phyloP scores from a whole-genome alignment of 2,888 invertebrate genomes.

The Caenorhabditis plicata region DNA sequence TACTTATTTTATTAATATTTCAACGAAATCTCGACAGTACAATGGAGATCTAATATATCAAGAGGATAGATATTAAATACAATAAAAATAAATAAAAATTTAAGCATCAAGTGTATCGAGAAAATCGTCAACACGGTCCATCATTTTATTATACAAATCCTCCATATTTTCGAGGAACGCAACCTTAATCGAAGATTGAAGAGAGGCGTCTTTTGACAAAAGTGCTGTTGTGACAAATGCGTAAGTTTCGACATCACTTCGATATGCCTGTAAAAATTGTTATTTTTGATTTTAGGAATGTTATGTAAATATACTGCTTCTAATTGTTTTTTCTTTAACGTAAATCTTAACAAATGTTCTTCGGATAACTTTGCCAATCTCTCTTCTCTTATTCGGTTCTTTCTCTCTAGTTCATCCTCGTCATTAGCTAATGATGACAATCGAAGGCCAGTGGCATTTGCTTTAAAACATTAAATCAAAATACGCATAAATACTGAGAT shows the following conservation, averaged over 20 bases:
- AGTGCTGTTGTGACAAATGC: constrained; percentile 44
- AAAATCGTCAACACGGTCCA: constrained; percentile 36
- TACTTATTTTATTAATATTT: too few species aligned
- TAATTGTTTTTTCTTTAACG: constrained; percentile 33
- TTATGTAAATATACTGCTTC: constrained; percentile 24
- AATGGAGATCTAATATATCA: too few species aligned
- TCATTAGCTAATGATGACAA: constrained; percentile 9
- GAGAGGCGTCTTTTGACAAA: constrained; percentile 36
- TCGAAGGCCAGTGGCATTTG: constrained; percentile 2
- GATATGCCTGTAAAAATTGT: constrained; percentile 33
- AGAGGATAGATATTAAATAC: too few species aligned
- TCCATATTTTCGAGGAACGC: constrained; percentile 45
- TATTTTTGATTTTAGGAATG: background rate
- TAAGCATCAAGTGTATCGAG: too few species aligned
- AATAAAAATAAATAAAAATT: too few species aligned
- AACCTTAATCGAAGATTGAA: constrained; percentile 36
- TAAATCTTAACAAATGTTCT: constrained; percentile 33
- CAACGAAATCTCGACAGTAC: too few species aligned
- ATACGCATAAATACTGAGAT: background rate
- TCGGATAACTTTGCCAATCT: constrained; percentile 20
- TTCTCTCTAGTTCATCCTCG: constrained; percentile 10
- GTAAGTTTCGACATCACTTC: constrained; percentile 49
- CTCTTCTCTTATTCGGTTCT: constrained; percentile 17
- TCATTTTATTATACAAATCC: constrained; percentile 36
- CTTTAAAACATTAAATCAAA: constrained; percentile 6